Evolutionary conservation across 2,797 vertebrate genomes (phyloP), one percentile per base, ranked within the genome.

Genomic region (Chaunax sp.): DNA sequence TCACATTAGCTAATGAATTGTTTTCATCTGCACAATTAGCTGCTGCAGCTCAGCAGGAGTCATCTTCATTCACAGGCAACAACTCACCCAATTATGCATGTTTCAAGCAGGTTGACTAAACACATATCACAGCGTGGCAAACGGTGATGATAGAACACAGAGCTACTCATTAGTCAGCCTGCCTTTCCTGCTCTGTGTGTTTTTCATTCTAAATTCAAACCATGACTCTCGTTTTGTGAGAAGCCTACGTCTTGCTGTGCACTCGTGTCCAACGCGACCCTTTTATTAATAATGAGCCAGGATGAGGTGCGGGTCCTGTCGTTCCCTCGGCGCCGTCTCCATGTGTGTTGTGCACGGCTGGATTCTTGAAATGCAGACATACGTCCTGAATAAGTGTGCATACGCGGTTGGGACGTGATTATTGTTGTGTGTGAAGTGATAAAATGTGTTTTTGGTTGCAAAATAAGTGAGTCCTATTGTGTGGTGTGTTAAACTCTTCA

Each of bases 161-260:
- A 51, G 25, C 56, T 45, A 63, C 75, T 84, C 83, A 78, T 85
- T 80, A 86, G 61, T 55, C 73, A 12, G 57, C 44, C 69, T 20
- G 54, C 44, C 64, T 58, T 28, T 26, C 38, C 61, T 6, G 10
- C 37, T 45, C 30, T 7, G 18, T 12, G 38, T 38, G 18, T 68
- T 18, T 23, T 49, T 44, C 16, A n/a, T 33, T 50, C 18, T 22
- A 4, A 46, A 72, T 66, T 77, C 80, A 69, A 44, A 65, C 78
- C 71, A 58, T 47, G 68, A 37, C 56, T 56, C 63, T 69, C 1
- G 12, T 55, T 62, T 58, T 35, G 40, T 25, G 72, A 51, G 1
- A 43, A 16, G 16, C n/a, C 41, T 5, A 9, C 4, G 41, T 63
- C 57, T 64, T 28, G 49, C 43, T 70, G 3, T 0, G 46, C 3